Base-by-base conservation (phyloP, 2,797 vertebrate genomes). In the Enteromius fasciolatus region DNA sequence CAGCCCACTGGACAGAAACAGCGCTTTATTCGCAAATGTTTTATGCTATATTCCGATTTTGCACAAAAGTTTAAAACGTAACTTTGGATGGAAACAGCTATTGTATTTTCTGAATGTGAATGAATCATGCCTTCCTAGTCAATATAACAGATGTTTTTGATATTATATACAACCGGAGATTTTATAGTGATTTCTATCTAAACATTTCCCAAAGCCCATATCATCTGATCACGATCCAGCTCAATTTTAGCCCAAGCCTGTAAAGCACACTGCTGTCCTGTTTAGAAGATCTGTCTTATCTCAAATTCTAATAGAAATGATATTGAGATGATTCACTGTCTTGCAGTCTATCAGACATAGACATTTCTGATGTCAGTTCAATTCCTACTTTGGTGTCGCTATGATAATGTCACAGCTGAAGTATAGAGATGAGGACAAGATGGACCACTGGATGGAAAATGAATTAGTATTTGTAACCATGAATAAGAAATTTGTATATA, bases 361-460 rank as follows among this genome's bases (percentile, higher is more conserved):
- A 50, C 61, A 67, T 78, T 36, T 66, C 75, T 7, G 17, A 44
- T 66, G 61, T 67, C 44, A 44, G 15, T 50, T 67, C 61, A 67
- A 52, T 66, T 52, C 46, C 61, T 33, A 46, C 63, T 52, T 46
- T 78, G 76, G 33, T 15, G 14, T 61, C 54, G 17, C 73, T 10
- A 17, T 41, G 73, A 41, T 76, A 57, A 76, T 54, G 48, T 59
- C 52, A 76, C 73, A 76, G 33, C 33, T 75, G 12, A 41, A 75
- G 18, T 41, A 50, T 50, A 36, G 39, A 76, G 20, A 41, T 31
- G 6, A 3, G 31, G 14, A 8, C 5, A 25, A 76, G 52, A 59
- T 12, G 5, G 4, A 52, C 10, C 8, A 33, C 46, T 33, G 17
- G 4, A 59, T 23, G 23, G 54, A 59, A 59, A 25, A 59, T 25